Conservation (phyloP, 2,888 invertebrate genomes). For the Cephus pygmeus region DNA sequence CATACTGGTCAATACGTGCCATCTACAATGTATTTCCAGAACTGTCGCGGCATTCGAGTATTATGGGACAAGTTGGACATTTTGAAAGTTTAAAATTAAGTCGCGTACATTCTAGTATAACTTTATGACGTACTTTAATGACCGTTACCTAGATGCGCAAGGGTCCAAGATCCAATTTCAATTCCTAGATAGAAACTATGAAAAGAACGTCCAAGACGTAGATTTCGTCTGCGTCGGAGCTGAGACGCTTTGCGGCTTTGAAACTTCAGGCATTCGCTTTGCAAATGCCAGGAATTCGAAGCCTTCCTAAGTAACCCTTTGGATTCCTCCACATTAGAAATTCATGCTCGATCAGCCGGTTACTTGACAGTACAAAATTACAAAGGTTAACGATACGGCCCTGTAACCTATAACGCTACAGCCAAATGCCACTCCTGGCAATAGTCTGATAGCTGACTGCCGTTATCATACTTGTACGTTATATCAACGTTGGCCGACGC, state of each 20-base stretch:
- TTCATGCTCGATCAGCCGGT: not conserved
- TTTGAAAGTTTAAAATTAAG: not conserved
- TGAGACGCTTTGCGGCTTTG: not conserved
- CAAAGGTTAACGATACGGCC: not conserved
- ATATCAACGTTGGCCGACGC: not conserved
- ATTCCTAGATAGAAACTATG: not conserved
- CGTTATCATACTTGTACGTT: not conserved
- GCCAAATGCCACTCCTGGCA: slow-evolving; percentile 9
- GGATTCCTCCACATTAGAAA: not conserved
- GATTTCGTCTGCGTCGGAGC: not conserved
- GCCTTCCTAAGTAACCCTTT: not conserved
- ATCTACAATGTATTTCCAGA: not conserved
- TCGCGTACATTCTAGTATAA: not conserved
- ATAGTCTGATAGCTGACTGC: not conserved
- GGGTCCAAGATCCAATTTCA: not conserved
- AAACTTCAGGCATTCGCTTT: not conserved
- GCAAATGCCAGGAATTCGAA: not conserved
- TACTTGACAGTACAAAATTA: not conserved
- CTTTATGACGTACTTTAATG: not conserved
- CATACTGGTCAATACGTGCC: not conserved
- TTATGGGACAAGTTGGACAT: not conserved
- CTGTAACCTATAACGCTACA: not conserved
- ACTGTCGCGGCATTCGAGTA: not conserved
- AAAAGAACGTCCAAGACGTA: not conserved
- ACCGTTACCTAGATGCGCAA: not conserved